phyloP scores from a whole-genome alignment of 2,888 invertebrate species.

The Leptothorax acervorum region DNA sequence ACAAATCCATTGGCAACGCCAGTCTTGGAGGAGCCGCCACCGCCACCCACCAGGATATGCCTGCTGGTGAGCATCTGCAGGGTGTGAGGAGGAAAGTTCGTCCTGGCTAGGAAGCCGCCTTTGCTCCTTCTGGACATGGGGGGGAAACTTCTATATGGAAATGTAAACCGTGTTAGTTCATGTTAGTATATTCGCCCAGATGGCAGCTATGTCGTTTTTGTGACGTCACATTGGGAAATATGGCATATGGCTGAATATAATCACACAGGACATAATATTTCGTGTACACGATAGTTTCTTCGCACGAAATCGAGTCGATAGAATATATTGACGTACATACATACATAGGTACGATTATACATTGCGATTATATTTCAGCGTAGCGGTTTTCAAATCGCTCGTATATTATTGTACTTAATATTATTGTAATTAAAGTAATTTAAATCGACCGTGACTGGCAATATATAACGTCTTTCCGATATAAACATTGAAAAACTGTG shows the following conservation, averaged over 20 bases:
- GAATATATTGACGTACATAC: background rate
- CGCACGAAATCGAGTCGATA: background rate
- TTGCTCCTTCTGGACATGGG: background rate
- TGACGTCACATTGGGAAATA: background rate
- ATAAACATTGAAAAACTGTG: too few species aligned
- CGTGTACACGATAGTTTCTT: background rate
- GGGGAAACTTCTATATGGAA: background rate
- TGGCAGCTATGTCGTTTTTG: background rate
- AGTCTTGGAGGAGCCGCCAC: too few species aligned
- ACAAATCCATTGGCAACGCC: too few species aligned
- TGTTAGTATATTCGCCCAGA: slow-evolving; percentile 5
- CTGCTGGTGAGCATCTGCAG: too few species aligned
- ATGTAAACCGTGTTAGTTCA: background rate
- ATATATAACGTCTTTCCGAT: too few species aligned
- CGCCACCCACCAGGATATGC: too few species aligned
- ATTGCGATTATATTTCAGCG: too few species aligned
- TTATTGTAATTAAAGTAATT: too few species aligned
- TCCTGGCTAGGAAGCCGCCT: too few species aligned
- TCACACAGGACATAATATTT: background rate
- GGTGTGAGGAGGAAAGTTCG: too few species aligned
- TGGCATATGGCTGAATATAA: background rate
- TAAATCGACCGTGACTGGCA: too few species aligned
- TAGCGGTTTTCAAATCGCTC: background rate
- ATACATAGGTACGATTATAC: too few species aligned
- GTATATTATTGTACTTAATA: background rate